Evolutionary conservation across 30 jellyfish, hydroid and myxozoan species (phyloP).

Genomic region (Calvadosia cruxmelitensis): DNA sequence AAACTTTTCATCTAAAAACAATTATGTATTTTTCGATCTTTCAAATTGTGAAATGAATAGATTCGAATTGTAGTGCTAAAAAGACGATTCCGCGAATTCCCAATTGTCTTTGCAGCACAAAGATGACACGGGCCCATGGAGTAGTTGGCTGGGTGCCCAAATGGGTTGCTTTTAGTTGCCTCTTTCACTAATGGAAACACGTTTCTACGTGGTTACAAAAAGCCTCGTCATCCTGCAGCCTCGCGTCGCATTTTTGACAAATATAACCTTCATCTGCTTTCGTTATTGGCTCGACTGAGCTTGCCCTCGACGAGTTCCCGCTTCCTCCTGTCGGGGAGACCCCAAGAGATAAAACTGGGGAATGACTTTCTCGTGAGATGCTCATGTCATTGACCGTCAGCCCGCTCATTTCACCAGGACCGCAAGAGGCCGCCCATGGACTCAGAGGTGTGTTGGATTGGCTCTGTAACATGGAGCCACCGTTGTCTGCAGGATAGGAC

Average conservation of each 20-base stretch:
- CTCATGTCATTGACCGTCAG: conserved; percentile 29
- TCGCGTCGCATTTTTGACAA: conserved; percentile 77
- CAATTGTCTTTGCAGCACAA: too few relatives aligned
- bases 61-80: too few relatives aligned
- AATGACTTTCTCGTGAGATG: conserved; percentile 26
- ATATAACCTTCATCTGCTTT: conserved; percentile 30
- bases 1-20: too few relatives aligned
- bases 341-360: conserved; percentile 25
- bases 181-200: conserved; percentile 44
- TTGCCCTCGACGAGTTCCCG: conserved; percentile 26
- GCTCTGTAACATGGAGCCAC: not conserved
- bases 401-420: conserved; percentile 75
- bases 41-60: too few relatives aligned
- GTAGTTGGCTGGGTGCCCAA: too few relatives aligned
- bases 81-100: too few relatives aligned
- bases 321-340: conserved; percentile 34
- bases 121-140: too few relatives aligned
- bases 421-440: not conserved
- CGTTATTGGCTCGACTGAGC: not conserved
- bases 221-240: conserved; percentile 62
- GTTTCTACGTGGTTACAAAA: conserved; percentile 87
- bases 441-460: not conserved
- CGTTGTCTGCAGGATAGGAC: not conserved
- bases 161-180: not conserved
- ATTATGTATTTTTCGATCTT: too few relatives aligned